These are phyloP conservation scores for Rhegmatorhina hoffmannsi DNA, from an alignment of 2,113 vertebrate genomes.

Conservation along the genomic window DNA sequence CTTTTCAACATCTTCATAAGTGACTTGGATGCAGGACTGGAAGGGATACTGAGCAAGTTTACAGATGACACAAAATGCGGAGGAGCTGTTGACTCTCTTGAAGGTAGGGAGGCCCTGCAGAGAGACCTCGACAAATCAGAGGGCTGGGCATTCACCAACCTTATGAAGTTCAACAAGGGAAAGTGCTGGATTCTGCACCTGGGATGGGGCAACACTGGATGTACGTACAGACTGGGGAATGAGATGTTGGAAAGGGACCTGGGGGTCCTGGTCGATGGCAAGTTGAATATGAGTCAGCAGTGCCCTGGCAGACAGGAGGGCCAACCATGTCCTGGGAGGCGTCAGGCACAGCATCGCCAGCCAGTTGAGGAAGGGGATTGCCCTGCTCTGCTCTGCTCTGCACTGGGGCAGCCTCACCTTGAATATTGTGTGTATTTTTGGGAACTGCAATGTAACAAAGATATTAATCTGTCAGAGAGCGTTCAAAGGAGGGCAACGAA, in stretches of 20 bases:
- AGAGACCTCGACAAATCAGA: too few species aligned
- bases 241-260: neutral
- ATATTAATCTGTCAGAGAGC: neutral
- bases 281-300: neutral
- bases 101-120: too few species aligned
- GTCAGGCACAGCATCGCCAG: neutral
- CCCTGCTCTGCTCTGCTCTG: neutral
- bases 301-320: neutral
- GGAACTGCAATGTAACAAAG: neutral
- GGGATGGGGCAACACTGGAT: neutral
- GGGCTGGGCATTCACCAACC: too few species aligned
- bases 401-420: neutral
- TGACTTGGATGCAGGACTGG: neutral
- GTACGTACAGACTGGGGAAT: neutral
- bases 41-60: neutral
- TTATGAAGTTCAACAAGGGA: too few species aligned
- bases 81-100: too few species aligned
- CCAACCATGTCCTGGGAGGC: neutral
- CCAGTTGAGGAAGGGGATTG: neutral
- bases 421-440: neutral
- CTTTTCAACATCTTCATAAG: neutral
- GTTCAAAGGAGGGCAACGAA: neutral
- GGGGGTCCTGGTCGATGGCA: neutral
- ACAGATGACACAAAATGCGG: too few species aligned
- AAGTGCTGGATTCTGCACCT: too few species aligned